Conservation (phyloP, 2,113 vertebrate species). For the Dinomys branickii region DNA sequence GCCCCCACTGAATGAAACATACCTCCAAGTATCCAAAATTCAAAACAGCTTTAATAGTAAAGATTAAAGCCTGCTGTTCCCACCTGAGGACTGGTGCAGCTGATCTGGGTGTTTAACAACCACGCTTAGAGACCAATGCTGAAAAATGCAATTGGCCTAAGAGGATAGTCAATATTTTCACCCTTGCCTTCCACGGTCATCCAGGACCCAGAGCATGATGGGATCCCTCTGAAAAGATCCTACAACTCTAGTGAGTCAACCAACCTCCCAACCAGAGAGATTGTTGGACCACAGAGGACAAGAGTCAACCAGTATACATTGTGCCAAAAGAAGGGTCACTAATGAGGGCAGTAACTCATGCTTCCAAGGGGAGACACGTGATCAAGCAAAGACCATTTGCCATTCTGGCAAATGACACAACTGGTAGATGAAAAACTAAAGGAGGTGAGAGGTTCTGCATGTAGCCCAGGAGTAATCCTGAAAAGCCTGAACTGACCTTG, state of each 20-base stretch:
- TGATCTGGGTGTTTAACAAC: background rate
- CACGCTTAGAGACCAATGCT: background rate
- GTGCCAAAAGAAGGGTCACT: background rate
- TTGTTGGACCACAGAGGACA: background rate
- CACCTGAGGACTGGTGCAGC: background rate
- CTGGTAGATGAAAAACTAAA: background rate
- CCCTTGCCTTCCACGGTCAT: background rate
- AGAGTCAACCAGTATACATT: background rate
- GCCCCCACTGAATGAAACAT: background rate
- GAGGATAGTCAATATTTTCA: background rate
- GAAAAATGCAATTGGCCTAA: background rate
- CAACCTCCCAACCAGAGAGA: background rate
- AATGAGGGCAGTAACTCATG: background rate
- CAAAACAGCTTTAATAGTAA: background rate
- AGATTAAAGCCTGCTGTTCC: background rate
- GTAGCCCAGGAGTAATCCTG: background rate
- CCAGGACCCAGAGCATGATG: background rate
- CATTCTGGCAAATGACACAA: background rate
- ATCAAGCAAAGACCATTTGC: background rate
- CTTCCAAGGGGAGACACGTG: background rate
- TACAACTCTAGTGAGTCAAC: background rate
- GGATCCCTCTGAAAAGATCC: background rate
- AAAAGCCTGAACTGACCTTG: background rate
- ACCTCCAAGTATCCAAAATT: background rate
- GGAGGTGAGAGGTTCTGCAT: background rate